Conservation (phyloP, 1,140 invertebrate genomes). For the Philopotamus ludificatus region DNA sequence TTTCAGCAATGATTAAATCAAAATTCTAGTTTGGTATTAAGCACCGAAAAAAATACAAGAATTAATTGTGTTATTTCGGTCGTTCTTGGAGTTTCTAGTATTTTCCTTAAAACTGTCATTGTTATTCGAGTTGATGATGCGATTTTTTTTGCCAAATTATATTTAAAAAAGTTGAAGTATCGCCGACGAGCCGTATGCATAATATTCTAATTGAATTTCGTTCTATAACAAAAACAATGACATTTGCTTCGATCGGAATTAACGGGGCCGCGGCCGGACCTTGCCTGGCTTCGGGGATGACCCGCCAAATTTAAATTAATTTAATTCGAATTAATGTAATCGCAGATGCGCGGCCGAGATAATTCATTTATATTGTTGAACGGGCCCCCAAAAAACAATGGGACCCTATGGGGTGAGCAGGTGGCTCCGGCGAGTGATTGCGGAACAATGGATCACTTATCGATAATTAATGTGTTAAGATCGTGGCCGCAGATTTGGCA, state of each 20-base stretch:
- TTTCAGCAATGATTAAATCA: too few species aligned
- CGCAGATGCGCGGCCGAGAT: neutral
- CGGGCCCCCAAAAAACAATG: neutral
- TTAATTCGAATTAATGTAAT: slow-evolving; percentile 29
- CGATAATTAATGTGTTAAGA: neutral
- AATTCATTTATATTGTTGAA: neutral
- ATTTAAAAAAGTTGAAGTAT: neutral
- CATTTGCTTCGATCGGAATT: slow-evolving; percentile 38
- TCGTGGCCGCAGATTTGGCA: too few species aligned
- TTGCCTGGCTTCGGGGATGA: slow-evolving; percentile 21
- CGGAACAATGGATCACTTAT: neutral
- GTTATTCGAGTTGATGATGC: too few species aligned
- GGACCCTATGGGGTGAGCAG: neutral
- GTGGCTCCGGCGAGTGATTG: neutral
- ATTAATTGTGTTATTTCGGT: too few species aligned
- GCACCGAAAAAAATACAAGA: too few species aligned
- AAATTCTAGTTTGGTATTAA: too few species aligned
- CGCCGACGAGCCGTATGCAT: slow-evolving; percentile 17
- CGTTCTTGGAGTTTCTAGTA: too few species aligned
- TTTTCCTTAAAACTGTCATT: too few species aligned
- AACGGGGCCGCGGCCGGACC: slow-evolving; percentile 15
- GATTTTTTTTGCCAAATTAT: too few species aligned
- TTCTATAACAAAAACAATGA: slow-evolving; percentile 38
- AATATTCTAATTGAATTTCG: slow-evolving; percentile 39
- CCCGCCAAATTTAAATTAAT: slow-evolving; percentile 29